Evolutionary conservation across 2,113 vertebrate genomes (phyloP).

Genomic region (Tautogolabrus adspersus): DNA sequence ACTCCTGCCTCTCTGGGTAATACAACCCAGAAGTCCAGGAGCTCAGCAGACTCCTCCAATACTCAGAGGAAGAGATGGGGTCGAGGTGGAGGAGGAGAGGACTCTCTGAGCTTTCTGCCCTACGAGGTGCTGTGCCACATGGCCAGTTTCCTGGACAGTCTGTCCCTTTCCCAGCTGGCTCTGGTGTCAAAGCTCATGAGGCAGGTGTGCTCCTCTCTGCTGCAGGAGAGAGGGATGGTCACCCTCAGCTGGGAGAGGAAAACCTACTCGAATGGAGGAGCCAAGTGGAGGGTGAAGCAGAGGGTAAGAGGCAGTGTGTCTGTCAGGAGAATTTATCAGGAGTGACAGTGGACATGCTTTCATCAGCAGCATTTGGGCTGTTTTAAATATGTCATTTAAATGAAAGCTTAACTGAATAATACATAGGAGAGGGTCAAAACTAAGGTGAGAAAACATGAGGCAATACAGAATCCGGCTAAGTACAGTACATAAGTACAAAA

Average conservation of each 20-base stretch:
- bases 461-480: not conserved
- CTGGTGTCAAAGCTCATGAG: slow-evolving; percentile 93
- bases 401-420: not conserved
- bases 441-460: not conserved
- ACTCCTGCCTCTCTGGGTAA: slow-evolving; percentile 70
- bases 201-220: slow-evolving; percentile 90
- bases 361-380: not conserved
- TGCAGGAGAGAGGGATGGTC: slow-evolving; percentile 96
- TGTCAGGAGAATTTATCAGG: too few species aligned
- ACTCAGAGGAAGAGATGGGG: slow-evolving; percentile 22
- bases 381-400: not conserved
- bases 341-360: not conserved
- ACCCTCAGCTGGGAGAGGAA: slow-evolving; percentile 91
- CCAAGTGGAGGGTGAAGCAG: slow-evolving; percentile 88
- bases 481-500: not conserved
- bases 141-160: slow-evolving; percentile 92
- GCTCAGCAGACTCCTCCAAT: slow-evolving; percentile 18
- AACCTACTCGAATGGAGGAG: slow-evolving; percentile 85
- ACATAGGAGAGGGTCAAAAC: not conserved
- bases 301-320: slow-evolving; percentile 73
- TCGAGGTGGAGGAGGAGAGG: slow-evolving; percentile 67
- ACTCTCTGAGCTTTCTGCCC: slow-evolving; percentile 89
- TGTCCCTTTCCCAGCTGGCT: slow-evolving; percentile 93
- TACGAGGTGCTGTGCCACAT: slow-evolving; percentile 93
- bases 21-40: slow-evolving; percentile 34